Evolutionary conservation across 2,888 invertebrate species (phyloP).

Genomic region (Nymphalis c-album): DNA sequence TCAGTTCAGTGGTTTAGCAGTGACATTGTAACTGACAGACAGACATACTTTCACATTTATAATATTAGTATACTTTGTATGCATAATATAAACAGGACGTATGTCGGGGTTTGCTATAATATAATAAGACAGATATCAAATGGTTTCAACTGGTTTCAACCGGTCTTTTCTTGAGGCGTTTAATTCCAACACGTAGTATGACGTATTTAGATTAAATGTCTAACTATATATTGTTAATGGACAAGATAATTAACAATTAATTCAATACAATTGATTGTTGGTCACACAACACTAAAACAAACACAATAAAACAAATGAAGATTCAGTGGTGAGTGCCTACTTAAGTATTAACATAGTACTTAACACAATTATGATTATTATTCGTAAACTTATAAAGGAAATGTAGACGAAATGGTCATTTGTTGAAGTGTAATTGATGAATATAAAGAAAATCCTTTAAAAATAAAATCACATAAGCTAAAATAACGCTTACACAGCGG

Average conservation of each 20-base stretch:
- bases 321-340: too few species aligned
- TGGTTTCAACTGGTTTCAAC: neutral
- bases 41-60: too few species aligned
- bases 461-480: constrained; percentile 24
- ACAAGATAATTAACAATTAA: neutral
- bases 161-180: neutral
- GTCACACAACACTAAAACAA: too few species aligned
- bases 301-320: too few species aligned
- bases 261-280: neutral
- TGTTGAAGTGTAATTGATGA: constrained; percentile 12
- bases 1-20: too few species aligned
- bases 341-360: too few species aligned
- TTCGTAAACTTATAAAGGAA: neutral
- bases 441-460: constrained; percentile 14
- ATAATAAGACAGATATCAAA: too few species aligned
- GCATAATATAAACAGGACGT: too few species aligned
- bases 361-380: too few species aligned
- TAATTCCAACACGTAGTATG: neutral
- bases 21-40: too few species aligned
- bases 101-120: too few species aligned
- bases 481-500: constrained; percentile 37
- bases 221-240: neutral
- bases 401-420: neutral
- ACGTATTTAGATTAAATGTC: constrained; percentile 7
- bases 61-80: too few species aligned